Evolutionary conservation across 2,888 invertebrate genomes (phyloP), one percentile per base, ranked within the genome.

Genomic region (Drosophila austrosaltans): DNA sequence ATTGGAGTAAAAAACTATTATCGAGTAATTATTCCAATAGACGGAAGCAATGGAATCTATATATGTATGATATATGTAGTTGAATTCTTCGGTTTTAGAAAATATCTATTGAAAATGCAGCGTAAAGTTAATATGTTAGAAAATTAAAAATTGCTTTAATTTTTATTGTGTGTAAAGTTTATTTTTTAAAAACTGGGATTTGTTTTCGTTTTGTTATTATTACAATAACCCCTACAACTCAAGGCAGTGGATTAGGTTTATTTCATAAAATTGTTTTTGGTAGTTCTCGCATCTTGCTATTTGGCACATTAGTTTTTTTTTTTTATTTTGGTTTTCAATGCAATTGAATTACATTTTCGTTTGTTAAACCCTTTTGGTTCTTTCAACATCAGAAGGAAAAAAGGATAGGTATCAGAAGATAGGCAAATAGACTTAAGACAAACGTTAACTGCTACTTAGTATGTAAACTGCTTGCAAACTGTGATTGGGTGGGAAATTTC

Each of bases 401-500:
- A 66, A 60, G 57, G 42, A 61, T 53, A 63, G 48, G 32, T 25
- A 62, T 64, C 42, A 61, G 42, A 67, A 48, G 71, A 72, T 78
- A 77, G 81, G 83, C 48, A 48, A 76, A 82, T 82, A 81, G 73
- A 76, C 69, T 83, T 86, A 86, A 79, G 86, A 76, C 66, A 68
- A 81, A 76, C 76, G 79, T 78, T 87, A 77, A 78, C 78, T 77
- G 78, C 83, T 84, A 86, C 84, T 87, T 87, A 84, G 78, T 80
- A 62, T 60, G 68, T 80, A 85, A 75, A 63, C 73, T 71, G 60
- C 20, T 28, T 20, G 44, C 48, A 69, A 75, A 72, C 69, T 70
- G 72, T 60, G 40, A 39, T 53, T 54, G 39, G 48, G 12, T 32
- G 64, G 28, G 54, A n/a, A 2, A 54, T 7, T n/a, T 1, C 54